Evolutionary conservation across 1,140 invertebrate species (phyloP), one percentile per base, ranked within the genome.

Genomic region (Akabosia matsudoensis): DNA sequence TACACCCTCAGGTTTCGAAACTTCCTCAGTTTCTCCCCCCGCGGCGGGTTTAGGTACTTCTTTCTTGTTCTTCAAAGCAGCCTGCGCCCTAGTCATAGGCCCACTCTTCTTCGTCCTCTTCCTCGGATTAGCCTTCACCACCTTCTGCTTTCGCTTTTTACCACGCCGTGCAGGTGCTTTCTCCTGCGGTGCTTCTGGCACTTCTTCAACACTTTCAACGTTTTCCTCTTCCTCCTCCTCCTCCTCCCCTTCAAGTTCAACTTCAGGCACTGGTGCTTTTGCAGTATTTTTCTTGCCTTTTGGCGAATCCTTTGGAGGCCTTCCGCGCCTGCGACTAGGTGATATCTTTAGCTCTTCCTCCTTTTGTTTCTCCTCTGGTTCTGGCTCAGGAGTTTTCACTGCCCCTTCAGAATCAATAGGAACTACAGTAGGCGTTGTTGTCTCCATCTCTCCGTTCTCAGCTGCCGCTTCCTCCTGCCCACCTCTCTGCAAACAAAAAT

Each of bases 121-220:
- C 1, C 28, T 52, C 7, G 37, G n/a, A 2, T 4, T 56, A 3
- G 30, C 4, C 24, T 52, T 54, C 16, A 51, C 24, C 10, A 24
- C 2, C 28, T 52, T 52, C 3, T 18, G 45, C 51, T 74, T 74
- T 26, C 51, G n/a, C 28, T 74, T 74, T 28, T n/a, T 74, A 3
- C 73, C 73, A 13, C 51, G 14, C 2, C 33, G 31, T 7, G 24
- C 37, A n/a, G 70, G 61, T n/a, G n/a, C n/a, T n/a, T n/a, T n/a
- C n/a, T n/a, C n/a, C n/a, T n/a, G n/a, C 22, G 61, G 30, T 30
- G 24, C 24, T 0, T 82, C 80, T 1, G 83, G 82, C 4, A 85
- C 83, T 1, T 51, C 75, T 10, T 81, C 78, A 24, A 71, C 56
- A 14, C 79, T 51, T 28, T 72, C 26, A 24, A 4, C 54, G 22